Evolutionary conservation across 2,797 vertebrate species (phyloP), one percentile per base, ranked within the genome.

Genomic region (Erethizon dorsatum): DNA sequence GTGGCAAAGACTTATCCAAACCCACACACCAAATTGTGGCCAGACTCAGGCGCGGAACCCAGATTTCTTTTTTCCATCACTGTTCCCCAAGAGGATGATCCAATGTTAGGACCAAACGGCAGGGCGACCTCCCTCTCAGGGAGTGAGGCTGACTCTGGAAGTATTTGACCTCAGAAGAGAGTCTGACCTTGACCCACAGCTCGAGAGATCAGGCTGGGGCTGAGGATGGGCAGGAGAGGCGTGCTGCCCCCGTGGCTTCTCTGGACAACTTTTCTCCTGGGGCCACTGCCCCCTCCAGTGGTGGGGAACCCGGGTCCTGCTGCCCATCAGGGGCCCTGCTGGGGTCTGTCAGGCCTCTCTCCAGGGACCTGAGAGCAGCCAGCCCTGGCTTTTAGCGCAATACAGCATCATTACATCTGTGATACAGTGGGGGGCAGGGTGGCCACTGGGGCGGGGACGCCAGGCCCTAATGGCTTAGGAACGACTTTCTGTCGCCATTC

Each of bases 381-480:
- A 24, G 37, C 54, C 61, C 54, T 69, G 80, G 96, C 96, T 97
- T 97, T 97, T 96, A 96, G 93, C 79, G 83, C 67, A 6, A 67
- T 37, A 37, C 63, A 33, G 28, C 94, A 22, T 82, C 85, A 73
- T 92, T 94, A 95, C 61, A 47, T 89, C 88, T 71, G 50, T n/a
- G 77, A 20, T 33, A 65, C 75, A 47, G 67, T 33, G 1, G 57
- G 28, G 65, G 88, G 57, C 41, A 41, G 45, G 56, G 57, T 14
- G 69, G 67, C 75, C 50, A 11, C 83, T 20, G 50, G 41, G 71
- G 91, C 69, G 65, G 88, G 57, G 90, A 59, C 7, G 11, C 88
- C 88, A 50, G 93, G 84, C 95, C 90, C 88, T 97, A 97, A 96
- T 97, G 97, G 97, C 94, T 95, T 84, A 69, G 50, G 73, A 88